Percentiles rank a stretch among this genome's conserved stretches.
phyloP scores from a whole-genome alignment of 2,797 vertebrate genomes.

The Brachyalestes nurse region DNA sequence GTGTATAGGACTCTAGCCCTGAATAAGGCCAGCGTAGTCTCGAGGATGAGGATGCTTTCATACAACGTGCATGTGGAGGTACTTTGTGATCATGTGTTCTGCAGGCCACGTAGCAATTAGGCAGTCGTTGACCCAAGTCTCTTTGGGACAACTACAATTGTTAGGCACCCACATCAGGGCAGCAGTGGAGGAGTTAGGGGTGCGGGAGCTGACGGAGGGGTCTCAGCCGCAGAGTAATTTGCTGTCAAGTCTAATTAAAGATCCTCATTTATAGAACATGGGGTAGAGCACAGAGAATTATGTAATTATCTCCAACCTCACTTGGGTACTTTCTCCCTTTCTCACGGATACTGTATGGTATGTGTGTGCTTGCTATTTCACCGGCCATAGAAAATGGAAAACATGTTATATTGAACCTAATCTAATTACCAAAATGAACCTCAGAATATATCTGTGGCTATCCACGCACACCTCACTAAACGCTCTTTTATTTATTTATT shows the following conservation, averaged over 20 bases:
- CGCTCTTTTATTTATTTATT: background rate
- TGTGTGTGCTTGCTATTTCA: background rate
- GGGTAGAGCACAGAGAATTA: conserved; percentile 7
- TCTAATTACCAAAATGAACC: conserved; percentile 30
- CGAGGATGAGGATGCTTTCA: background rate
- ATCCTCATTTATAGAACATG: conserved; percentile 12
- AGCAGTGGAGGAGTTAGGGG: background rate
- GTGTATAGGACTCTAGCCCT: background rate
- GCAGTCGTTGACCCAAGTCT: conserved; percentile 34
- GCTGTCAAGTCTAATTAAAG: conserved; percentile 51
- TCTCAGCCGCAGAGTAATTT: conserved; percentile 35
- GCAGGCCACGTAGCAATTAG: conserved; percentile 33
- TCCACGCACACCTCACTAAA: background rate
- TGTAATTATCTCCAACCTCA: background rate
- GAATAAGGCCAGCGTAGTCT: background rate
- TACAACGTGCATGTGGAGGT: background rate
- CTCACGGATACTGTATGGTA: background rate
- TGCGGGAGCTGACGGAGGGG: conserved; percentile 4
- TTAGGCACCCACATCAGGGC: conserved; percentile 30
- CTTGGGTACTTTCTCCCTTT: conserved; percentile 8
- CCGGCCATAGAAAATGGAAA: conserved; percentile 27
- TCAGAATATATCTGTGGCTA: conserved; percentile 7
- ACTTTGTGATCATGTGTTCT: conserved; percentile 18
- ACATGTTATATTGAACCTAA: conserved; percentile 4
- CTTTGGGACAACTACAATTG: conserved; percentile 15